Evolutionary conservation across 2,113 vertebrate species (phyloP).

Genomic region (Bostrychus sinensis): DNA sequence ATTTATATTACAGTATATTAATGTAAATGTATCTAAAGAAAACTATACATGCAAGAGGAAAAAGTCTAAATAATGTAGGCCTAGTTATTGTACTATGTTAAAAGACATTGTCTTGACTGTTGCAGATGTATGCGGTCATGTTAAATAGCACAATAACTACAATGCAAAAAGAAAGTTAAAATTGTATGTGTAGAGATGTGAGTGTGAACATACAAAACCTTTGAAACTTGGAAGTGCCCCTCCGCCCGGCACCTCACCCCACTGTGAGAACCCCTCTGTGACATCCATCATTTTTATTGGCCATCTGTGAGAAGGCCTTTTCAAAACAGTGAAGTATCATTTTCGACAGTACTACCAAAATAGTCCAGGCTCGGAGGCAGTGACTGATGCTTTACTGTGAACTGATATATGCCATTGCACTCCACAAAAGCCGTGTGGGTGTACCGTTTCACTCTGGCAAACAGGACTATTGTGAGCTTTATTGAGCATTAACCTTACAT

Average conservation of each 20-base stretch:
- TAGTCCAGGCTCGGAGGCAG: conserved; percentile 53
- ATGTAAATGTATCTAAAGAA: too few relatives aligned
- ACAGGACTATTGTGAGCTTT: conserved; percentile 9
- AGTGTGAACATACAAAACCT: conserved; percentile 3
- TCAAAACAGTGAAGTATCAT: conserved; percentile 75
- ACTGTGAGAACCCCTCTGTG: conserved; percentile 37
- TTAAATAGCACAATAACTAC: not conserved
- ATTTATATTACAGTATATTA: too few relatives aligned
- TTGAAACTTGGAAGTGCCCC: conserved; percentile 48
- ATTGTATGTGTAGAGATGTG: conserved; percentile 10
- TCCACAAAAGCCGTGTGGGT: conserved; percentile 11
- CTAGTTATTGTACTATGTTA: too few relatives aligned
- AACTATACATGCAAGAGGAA: too few relatives aligned
- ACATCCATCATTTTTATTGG: conserved; percentile 80
- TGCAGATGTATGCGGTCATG: too few relatives aligned
- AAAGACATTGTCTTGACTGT: too few relatives aligned
- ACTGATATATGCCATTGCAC: conserved; percentile 30
- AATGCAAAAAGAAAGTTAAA: conserved; percentile 41
- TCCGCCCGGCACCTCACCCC: conserved; percentile 39
- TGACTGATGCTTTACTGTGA: conserved; percentile 50
- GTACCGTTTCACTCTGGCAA: conserved; percentile 4
- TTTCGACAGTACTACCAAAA: conserved; percentile 69
- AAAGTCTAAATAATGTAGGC: too few relatives aligned
- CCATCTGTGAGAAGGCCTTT: conserved; percentile 73
- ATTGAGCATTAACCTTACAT: not conserved